Base-by-base conservation (phyloP, 2,113 vertebrate genomes). In the Forbesichthys agassizii region DNA sequence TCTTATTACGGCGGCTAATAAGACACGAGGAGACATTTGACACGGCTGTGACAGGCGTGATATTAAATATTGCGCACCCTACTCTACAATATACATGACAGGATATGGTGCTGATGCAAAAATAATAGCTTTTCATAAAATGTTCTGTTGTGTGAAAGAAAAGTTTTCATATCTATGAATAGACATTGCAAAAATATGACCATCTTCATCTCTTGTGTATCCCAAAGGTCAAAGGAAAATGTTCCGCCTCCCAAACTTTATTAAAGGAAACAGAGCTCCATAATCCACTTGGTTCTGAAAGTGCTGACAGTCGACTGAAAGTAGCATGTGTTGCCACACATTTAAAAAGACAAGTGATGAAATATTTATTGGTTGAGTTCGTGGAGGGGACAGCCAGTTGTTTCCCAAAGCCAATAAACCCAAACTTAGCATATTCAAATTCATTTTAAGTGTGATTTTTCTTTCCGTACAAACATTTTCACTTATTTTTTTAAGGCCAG, bases 61-160 rank as follows among this genome's bases (percentile, higher is more conserved):
- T 77, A 61, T 68, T 58, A 66, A 78, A 82, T 66, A 27, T 78
- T 47, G 56, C 6, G 48, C 73, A 51, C 68, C 64, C 64, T 62
- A 46, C 33, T 72, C 20, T 69, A 53, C 72, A 58, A 71, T 58
- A 59, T 46, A 56, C 18, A 52, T n/a, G 70, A 72, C 62, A 73
- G 46, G 65, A 61, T 9, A 71, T 42, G 7, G 36, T 5, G 36
- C 36, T 42, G 36, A 42, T 42, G 36, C 36, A 42, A 42, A 52
- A 12, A 12, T 14, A 52, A 52, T 14, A 52, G 13, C 7, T 52
- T 11, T 52, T 52, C 49, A 11, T 52, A 14, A 52, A 52, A 52
- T 52, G 9, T 12, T 12, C 9, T 52, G 3, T 52, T 52, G 9
- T 52, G 49, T 52, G 9, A 52, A 52, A 52, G 3, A 52, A 52